A percentile compares a stretch with the other conserved stretches of the same genome.
Conservation (phyloP, 23 tunicate genomes). For the Ciona savignyi region DNA sequence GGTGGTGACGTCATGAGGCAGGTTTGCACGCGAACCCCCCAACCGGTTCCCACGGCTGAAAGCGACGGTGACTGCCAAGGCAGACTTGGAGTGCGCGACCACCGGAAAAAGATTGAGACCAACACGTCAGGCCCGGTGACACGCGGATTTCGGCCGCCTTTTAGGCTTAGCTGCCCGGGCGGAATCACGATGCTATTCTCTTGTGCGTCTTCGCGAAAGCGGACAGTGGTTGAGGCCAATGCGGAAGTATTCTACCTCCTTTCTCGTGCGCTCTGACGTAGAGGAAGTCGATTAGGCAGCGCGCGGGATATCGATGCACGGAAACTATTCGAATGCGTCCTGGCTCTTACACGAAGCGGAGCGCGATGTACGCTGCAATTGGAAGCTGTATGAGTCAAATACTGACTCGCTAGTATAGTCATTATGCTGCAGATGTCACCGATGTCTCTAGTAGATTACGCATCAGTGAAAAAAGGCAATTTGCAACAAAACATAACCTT, state of each 20-base stretch:
- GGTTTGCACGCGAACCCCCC: neutral
- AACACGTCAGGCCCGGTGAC: neutral
- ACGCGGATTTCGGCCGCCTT: neutral
- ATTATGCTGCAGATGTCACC: neutral
- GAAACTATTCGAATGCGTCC: neutral
- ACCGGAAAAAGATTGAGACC: neutral
- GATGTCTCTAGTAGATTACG: neutral
- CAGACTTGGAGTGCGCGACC: neutral
- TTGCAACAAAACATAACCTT: no score
- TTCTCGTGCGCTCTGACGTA: neutral
- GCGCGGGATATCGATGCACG: neutral
- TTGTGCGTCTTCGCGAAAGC: neutral
- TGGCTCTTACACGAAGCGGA: neutral
- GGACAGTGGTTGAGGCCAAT: neutral
- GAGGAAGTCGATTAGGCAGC: neutral
- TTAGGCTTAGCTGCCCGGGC: neutral
- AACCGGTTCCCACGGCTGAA: conserved; percentile 1
- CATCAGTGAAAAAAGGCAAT: neutral
- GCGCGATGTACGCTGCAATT: neutral
- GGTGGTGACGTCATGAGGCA: neutral
- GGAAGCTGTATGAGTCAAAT: neutral
- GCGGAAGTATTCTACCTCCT: neutral
- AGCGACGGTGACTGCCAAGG: neutral
- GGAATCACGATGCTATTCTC: neutral
- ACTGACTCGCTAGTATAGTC: neutral